phyloP scores from a whole-genome alignment of 2,888 invertebrate genomes.

The Stenichneumon culpator region DNA sequence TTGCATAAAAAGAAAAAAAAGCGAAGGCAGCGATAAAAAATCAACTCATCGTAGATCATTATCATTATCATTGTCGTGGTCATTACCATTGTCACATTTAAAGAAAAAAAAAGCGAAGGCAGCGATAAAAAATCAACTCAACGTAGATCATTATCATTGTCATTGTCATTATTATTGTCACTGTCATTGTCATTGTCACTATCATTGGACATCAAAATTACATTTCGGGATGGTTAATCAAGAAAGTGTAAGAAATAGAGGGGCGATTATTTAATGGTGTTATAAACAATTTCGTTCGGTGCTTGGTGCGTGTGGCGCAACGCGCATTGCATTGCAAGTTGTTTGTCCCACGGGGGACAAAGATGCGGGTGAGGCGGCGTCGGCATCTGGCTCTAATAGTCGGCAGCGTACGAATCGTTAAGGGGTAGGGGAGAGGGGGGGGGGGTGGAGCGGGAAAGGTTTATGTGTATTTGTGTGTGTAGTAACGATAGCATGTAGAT shows the following conservation, averaged over 20 bases:
- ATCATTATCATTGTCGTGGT: too few species aligned
- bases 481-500: slow-evolving; percentile 30
- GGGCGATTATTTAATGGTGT: background rate
- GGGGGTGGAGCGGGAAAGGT: background rate
- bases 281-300: slow-evolving; percentile 9
- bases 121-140: too few species aligned
- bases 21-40: background rate
- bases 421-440: background rate
- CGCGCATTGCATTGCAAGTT: slow-evolving; percentile 5
- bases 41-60: too few species aligned
- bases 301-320: slow-evolving; percentile 19
- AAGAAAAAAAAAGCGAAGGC: too few species aligned
- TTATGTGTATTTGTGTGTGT: slow-evolving; percentile 4
- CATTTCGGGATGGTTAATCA: background rate
- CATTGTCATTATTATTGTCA: too few species aligned
- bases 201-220: background rate
- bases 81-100: too few species aligned
- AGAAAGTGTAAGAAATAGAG: background rate
- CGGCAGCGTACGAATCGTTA: slow-evolving; percentile 46
- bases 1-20: background rate
- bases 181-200: too few species aligned
- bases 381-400: slow-evolving; percentile 45
- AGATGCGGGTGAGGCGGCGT: slow-evolving; percentile 45
- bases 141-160: too few species aligned
- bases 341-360: slow-evolving; percentile 48